Conservation (phyloP, 2,797 vertebrate genomes). For the Cossypha caffra region DNA sequence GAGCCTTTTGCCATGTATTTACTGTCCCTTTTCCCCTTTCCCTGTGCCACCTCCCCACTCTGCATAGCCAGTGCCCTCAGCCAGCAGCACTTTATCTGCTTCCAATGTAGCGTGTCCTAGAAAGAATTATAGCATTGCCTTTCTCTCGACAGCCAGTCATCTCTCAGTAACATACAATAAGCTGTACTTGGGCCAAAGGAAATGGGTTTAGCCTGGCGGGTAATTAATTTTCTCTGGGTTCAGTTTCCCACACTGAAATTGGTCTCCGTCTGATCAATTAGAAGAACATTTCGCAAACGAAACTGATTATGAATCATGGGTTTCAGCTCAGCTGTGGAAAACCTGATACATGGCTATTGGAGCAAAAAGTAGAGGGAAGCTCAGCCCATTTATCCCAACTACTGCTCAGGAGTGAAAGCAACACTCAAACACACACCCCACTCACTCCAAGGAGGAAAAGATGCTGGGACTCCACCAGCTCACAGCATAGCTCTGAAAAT, state of each 20-base stretch:
- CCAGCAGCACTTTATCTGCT: slow-evolving; percentile 41
- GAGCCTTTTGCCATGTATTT: slow-evolving; percentile 4
- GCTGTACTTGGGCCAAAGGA: slow-evolving; percentile 67
- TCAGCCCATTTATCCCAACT: slow-evolving; percentile 1
- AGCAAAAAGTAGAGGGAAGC: slow-evolving; percentile 2
- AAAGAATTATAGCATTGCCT: slow-evolving; percentile 62
- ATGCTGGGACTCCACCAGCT: background rate
- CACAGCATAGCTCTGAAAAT: background rate
- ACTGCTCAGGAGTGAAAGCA: background rate
- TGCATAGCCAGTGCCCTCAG: slow-evolving; percentile 34
- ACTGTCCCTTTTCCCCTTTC: slow-evolving; percentile 4
- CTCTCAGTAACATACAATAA: slow-evolving; percentile 66
- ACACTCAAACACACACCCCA: too few relatives aligned
- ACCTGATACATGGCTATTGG: slow-evolving; percentile 12
- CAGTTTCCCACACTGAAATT: slow-evolving; percentile 65
- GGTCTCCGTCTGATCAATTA: slow-evolving; percentile 70
- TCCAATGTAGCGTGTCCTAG: slow-evolving; percentile 39
- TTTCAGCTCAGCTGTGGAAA: slow-evolving; percentile 44
- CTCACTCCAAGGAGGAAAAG: background rate
- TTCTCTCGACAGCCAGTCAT: slow-evolving; percentile 53
- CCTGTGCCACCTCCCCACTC: background rate
- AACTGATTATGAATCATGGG: slow-evolving; percentile 60
- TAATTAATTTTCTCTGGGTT: slow-evolving; percentile 70
- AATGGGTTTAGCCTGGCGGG: slow-evolving; percentile 69
- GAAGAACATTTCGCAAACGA: slow-evolving; percentile 55